phyloP scores from a whole-genome alignment of 2,113 vertebrate species.

The Sylvia atricapilla region DNA sequence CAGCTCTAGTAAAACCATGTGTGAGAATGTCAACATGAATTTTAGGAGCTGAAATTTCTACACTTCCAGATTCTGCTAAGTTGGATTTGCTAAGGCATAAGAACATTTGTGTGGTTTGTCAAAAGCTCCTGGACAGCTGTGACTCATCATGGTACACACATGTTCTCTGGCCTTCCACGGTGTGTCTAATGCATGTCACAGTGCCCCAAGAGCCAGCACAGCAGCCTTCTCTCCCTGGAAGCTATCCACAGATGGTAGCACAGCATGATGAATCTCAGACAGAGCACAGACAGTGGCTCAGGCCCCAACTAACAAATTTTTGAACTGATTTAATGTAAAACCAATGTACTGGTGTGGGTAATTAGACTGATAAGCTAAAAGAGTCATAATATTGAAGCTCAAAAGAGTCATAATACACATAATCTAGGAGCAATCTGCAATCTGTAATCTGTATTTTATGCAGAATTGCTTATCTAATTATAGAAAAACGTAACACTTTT shows the following conservation, averaged over 20 bases:
- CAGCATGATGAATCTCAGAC: neutral
- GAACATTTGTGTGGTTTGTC: neutral
- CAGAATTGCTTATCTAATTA: neutral
- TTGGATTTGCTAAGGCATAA: neutral
- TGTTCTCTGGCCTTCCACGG: neutral
- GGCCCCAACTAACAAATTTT: neutral
- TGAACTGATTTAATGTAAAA: neutral
- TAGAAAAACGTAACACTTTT: neutral
- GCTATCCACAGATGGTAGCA: neutral
- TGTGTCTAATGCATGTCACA: neutral
- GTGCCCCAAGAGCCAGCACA: neutral
- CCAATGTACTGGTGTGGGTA: neutral
- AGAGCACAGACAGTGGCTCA: neutral
- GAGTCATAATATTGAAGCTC: neutral
- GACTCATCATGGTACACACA: neutral
- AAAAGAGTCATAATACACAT: neutral
- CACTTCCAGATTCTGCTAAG: neutral
- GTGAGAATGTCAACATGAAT: accelerated
- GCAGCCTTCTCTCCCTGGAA: neutral
- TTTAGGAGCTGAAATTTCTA: neutral
- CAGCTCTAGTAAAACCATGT: neutral
- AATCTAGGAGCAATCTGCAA: neutral
- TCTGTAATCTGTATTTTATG: neutral
- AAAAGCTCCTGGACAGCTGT: neutral
- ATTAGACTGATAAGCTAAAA: neutral